phyloP scores from a whole-genome alignment of 1,140 invertebrate genomes.

The Drosophila arizonae region DNA sequence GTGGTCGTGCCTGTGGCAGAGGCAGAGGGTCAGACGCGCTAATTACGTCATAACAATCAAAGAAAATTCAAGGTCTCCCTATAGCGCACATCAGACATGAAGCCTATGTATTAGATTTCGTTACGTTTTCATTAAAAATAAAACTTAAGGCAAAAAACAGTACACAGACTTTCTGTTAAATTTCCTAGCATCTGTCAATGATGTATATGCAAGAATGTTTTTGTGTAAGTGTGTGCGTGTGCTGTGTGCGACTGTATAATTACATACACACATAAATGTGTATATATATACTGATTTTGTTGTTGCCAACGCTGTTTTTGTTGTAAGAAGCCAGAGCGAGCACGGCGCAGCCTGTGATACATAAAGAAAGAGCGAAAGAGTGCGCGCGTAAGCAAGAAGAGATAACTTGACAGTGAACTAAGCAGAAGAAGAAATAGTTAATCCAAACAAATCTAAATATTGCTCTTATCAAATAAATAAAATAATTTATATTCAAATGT shows the following conservation, averaged over 20 bases:
- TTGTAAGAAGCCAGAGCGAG: slow-evolving; percentile 44
- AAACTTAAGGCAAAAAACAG: slow-evolving; percentile 57
- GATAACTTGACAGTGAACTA: slow-evolving; percentile 42
- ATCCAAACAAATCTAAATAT: slow-evolving; percentile 35
- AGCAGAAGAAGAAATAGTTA: slow-evolving; percentile 22
- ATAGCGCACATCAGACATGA: slow-evolving; percentile 50
- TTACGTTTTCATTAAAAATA: slow-evolving; percentile 79
- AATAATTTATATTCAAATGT: slow-evolving; percentile 25
- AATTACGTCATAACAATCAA: slow-evolving; percentile 81
- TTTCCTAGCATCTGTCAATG: slow-evolving; percentile 23
- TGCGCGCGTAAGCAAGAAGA: slow-evolving; percentile 45
- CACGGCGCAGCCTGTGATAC: slow-evolving; percentile 67
- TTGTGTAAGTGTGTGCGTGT: slow-evolving; percentile 37
- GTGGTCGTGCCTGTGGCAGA: slow-evolving; percentile 59
- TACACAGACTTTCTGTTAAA: slow-evolving; percentile 42
- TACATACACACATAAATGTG: slow-evolving; percentile 47
- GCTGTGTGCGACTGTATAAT: slow-evolving; percentile 71
- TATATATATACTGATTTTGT: slow-evolving; percentile 28
- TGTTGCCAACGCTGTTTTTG: slow-evolving; percentile 46
- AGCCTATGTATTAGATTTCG: slow-evolving; percentile 72
- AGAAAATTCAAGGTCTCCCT: slow-evolving; percentile 78
- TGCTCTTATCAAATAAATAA: slow-evolving; percentile 35
- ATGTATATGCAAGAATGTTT: slow-evolving; percentile 17
- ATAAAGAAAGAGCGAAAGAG: slow-evolving; percentile 58
- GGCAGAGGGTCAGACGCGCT: slow-evolving; percentile 61